These are phyloP conservation scores for Diorhabda elongata DNA, from an alignment of 1,140 invertebrate species.

Conservation along the genomic window DNA sequence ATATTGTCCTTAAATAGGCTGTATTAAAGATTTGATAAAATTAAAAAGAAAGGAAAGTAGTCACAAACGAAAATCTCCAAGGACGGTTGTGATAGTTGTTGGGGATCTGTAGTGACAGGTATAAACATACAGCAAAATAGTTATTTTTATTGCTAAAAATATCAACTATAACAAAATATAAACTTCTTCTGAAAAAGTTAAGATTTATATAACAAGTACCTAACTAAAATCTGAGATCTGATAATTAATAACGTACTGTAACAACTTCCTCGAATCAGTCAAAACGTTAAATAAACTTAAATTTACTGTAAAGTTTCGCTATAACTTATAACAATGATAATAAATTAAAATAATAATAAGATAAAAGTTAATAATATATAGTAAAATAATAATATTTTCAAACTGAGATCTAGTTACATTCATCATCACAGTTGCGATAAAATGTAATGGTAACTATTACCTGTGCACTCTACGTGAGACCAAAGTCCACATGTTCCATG, in stretches of 20 bases:
- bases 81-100: conserved; percentile 7
- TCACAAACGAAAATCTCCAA: background rate
- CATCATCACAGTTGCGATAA: background rate
- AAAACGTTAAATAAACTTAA: background rate
- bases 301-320: background rate
- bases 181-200: background rate
- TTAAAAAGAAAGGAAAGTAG: background rate
- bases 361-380: background rate
- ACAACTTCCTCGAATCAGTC: no score
- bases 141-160: background rate
- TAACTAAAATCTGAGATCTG: background rate
- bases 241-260: no score
- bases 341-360: background rate
- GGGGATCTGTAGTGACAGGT: background rate
- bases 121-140: background rate
- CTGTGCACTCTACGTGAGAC: background rate
- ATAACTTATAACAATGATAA: background rate
- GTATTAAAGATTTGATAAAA: background rate
- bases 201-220: background rate
- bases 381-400: background rate
- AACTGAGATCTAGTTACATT: background rate
- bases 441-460: background rate
- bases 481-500: conserved; percentile 5
- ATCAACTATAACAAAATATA: background rate
- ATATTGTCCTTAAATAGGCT: background rate